Conservation (phyloP, 2,888 invertebrate genomes). For the Apotomis betuletana region DNA sequence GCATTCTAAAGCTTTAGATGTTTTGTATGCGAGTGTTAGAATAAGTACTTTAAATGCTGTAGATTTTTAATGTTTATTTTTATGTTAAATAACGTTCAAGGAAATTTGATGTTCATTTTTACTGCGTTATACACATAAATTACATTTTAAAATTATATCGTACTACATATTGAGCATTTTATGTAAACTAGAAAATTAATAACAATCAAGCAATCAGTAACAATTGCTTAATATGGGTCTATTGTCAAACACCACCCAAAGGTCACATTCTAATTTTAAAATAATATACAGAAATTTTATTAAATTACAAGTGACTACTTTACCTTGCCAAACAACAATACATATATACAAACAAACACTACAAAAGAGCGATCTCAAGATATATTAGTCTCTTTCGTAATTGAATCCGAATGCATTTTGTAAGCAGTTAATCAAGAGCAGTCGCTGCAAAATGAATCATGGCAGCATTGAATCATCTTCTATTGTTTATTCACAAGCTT, state of each 20-base stretch:
- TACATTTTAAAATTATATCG: no score
- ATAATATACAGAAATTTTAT: no score
- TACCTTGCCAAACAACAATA: background rate
- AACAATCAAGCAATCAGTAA: no score
- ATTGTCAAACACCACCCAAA: no score
- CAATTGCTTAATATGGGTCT: no score
- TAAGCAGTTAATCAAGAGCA: conserved; percentile 44
- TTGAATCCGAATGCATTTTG: conserved; percentile 38
- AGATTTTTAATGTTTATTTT: background rate
- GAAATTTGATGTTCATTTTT: no score
- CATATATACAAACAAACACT: background rate
- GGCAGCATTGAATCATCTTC: conserved; percentile 35
- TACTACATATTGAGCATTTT: no score
- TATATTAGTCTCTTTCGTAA: conserved; percentile 18
- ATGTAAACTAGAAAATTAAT: no score
- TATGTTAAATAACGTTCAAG: background rate
- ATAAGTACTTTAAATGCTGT: background rate
- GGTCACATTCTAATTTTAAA: no score
- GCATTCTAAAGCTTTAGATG: conserved; percentile 13
- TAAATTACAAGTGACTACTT: no score
- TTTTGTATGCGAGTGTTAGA: conserved; percentile 12
- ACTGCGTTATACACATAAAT: no score
- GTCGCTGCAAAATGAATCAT: conserved; percentile 46
- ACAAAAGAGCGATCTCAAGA: conserved; percentile 12
- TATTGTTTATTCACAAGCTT: conserved; percentile 44